Evolutionary conservation across 2,888 invertebrate species (phyloP).

Genomic region (Clivina fossor): DNA sequence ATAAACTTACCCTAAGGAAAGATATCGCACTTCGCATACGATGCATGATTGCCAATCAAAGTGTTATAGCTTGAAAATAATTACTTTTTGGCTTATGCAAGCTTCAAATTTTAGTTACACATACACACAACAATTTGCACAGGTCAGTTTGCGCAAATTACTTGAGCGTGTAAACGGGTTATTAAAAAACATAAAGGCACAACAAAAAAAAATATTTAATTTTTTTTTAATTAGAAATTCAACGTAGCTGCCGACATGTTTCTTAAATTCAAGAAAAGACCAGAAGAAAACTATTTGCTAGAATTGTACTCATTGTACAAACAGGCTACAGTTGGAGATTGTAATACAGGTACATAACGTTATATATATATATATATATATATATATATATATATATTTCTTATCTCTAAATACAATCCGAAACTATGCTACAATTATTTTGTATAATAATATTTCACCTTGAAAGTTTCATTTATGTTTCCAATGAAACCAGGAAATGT

Average conservation of each 20-base stretch:
- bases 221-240: too few species aligned
- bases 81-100: too few species aligned
- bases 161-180: too few species aligned
- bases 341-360: constrained; percentile 65
- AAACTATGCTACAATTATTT: background rate
- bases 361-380: background rate
- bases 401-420: background rate
- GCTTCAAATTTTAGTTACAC: too few species aligned
- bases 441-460: background rate
- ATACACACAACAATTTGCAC: too few species aligned
- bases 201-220: too few species aligned
- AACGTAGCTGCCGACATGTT: constrained; percentile 76
- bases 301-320: constrained; percentile 84
- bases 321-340: constrained; percentile 76
- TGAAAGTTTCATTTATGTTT: background rate
- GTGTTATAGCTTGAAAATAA: too few species aligned
- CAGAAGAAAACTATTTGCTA: constrained; percentile 77
- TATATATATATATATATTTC: background rate
- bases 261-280: constrained; percentile 73
- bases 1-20: too few species aligned
- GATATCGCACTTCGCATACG: too few species aligned
- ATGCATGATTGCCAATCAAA: too few species aligned
- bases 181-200: too few species aligned
- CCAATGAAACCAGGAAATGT: constrained; percentile 4
- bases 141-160: too few species aligned